Evolutionary conservation across 2,888 invertebrate genomes (phyloP), one percentile per base, ranked within the genome.

Genomic region (Patella caerulea): DNA sequence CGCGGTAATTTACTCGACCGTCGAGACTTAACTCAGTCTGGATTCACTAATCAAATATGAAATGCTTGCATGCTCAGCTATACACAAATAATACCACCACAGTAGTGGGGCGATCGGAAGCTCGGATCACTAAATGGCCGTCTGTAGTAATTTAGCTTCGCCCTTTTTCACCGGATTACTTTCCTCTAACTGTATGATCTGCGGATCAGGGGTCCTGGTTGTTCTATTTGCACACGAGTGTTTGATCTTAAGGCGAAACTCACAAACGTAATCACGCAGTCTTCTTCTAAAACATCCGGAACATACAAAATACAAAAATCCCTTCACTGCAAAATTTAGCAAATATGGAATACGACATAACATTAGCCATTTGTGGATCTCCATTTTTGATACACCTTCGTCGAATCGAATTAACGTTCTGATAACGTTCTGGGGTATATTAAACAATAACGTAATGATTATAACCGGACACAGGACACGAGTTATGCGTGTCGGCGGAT

Each of bases 391-490:
- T 11, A 52, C 14, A 12, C 54, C 17, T 55, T 59, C 59, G 29
- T 15, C 59, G 24, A 79, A 74, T 53, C 73, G 17, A 0, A 72
- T 78, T 45, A 75, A 70, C 9, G 79, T 14, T 9, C 80, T 73
- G 15, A 81, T n/a, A 5, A 78, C 55, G 15, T 73, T 74, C 72
- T 77, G 73, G 4, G 83, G 83, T 12, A 78, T n/a, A 45, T 81
- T 79, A n/a, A 76, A 55, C 19, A 78, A 5, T 45, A 83, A 73
- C 14, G 78, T 80, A 2, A 82, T 34, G 15, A 76, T 71, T 12
- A 82, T 71, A 11, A 83, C 74, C 0, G 82, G 80, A 59, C 79
- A 83, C 53, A 82, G 70, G 29, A 82, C 74, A 24, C 79, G 78
- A 7, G 82, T 82, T 14, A 81, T 78, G 5, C 78, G 72, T 15